These are phyloP conservation scores for Paedocypris micromegethes DNA, from an alignment of 2,797 vertebrate species.

Conservation along the genomic window DNA sequence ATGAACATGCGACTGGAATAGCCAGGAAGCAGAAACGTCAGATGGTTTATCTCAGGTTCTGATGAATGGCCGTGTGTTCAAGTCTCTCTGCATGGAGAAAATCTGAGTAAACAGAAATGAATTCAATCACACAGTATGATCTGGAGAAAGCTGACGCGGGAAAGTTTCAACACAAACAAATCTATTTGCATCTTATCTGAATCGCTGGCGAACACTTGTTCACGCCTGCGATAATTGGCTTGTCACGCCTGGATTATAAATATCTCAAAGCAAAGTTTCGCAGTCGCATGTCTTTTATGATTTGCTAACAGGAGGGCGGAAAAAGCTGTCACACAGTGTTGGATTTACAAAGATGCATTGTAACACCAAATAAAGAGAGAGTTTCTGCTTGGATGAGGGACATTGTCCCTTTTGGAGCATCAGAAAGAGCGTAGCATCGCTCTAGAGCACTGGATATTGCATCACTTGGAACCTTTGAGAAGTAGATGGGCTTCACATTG, in stretches of 20 bases:
- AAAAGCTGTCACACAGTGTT: not conserved
- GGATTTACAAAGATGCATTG: not conserved
- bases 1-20: slow-evolving; percentile 4
- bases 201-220: not conserved
- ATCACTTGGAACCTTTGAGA: no score
- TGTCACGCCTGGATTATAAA: slow-evolving; percentile 18
- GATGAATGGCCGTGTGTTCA: slow-evolving; percentile 21
- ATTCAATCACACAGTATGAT: slow-evolving; percentile 9
- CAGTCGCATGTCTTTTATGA: slow-evolving; percentile 2
- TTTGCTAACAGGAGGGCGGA: not conserved
- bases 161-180: slow-evolving; percentile 1
- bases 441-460: no score
- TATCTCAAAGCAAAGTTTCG: not conserved
- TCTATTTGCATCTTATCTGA: slow-evolving; percentile 23
- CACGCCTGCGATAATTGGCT: not conserved
- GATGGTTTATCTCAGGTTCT: slow-evolving; percentile 9
- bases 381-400: no score
- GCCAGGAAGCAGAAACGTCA: slow-evolving; percentile 9
- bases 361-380: no score
- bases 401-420: no score
- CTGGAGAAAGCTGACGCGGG: slow-evolving; percentile 9
- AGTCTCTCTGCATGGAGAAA: slow-evolving; percentile 33
- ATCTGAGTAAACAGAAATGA: slow-evolving; percentile 20
- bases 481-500: no score
- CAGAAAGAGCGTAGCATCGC: no score